Evolutionary conservation across 2,797 vertebrate species (phyloP).

Genomic region (Antennarius maculatus): DNA sequence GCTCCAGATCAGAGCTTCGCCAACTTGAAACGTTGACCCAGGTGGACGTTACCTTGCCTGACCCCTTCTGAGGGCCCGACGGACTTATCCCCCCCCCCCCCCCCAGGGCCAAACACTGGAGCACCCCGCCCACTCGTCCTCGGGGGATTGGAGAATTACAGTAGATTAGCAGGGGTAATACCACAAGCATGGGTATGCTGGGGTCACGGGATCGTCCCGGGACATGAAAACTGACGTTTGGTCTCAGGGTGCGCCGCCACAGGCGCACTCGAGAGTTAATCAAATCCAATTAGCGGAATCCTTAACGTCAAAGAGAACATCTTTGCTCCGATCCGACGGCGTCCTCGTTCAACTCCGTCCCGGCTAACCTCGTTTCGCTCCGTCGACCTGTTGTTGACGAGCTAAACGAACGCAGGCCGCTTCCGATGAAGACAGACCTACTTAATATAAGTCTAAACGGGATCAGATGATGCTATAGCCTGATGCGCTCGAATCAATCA

Average conservation of each 20-base stretch:
- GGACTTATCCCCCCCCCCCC: conserved; percentile 21
- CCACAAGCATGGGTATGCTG: conserved; percentile 46
- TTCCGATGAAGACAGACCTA: too few species aligned
- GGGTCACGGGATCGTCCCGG: conserved; percentile 63
- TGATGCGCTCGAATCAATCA: too few species aligned
- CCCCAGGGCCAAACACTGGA: conserved; percentile 39
- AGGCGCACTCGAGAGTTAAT: conserved; percentile 63
- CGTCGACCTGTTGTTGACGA: not conserved
- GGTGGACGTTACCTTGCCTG: conserved; percentile 65
- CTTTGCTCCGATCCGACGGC: conserved; percentile 49
- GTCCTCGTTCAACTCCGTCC: conserved; percentile 52
- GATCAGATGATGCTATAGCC: too few species aligned
- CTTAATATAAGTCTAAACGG: too few species aligned
- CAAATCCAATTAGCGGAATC: conserved; percentile 71
- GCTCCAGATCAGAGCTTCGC: conserved; percentile 64
- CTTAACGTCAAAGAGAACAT: conserved; percentile 45
- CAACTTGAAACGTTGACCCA: conserved; percentile 71
- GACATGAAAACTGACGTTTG: conserved; percentile 63
- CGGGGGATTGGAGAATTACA: conserved; percentile 64
- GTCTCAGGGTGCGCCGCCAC: conserved; percentile 54
- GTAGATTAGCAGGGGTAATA: conserved; percentile 71
- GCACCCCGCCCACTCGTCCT: conserved; percentile 50
- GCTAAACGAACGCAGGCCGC: not conserved
- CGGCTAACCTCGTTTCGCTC: conserved; percentile 38
- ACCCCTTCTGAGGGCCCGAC: conserved; percentile 41